Percentiles rank a stretch among this genome's conserved stretches.
Evolutionary conservation across 2,113 vertebrate species (phyloP).

Genomic region (Pseudorhombus dupliciocellatus): DNA sequence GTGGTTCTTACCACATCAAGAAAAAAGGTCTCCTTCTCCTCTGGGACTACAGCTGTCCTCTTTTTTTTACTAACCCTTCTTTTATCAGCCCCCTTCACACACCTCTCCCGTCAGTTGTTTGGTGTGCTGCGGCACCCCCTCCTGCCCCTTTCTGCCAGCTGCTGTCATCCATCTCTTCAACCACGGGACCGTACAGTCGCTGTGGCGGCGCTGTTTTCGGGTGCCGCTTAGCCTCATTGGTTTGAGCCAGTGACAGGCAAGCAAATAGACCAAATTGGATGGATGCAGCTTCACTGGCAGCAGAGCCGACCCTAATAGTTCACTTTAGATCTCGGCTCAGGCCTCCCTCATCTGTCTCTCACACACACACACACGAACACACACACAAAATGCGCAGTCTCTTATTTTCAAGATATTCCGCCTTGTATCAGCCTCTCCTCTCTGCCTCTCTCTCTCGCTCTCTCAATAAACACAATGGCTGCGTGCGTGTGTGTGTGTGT

Average conservation of each 20-base stretch:
- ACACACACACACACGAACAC: conserved; percentile 5
- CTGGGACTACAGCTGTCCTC: too few species aligned
- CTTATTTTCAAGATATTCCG: conserved; percentile 38
- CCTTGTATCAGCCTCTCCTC: conserved; percentile 17
- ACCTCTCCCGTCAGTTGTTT: conserved; percentile 18
- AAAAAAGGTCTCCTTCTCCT: too few species aligned
- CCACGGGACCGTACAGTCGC: conserved; percentile 36
- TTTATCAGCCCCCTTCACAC: not conserved
- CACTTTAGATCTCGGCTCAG: not conserved
- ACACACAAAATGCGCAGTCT: conserved; percentile 19
- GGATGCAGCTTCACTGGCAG: conserved; percentile 53
- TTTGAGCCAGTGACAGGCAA: conserved; percentile 50
- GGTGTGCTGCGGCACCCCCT: conserved; percentile 12
- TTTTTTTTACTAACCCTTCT: not conserved
- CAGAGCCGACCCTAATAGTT: conserved; percentile 20
- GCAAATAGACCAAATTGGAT: conserved; percentile 64
- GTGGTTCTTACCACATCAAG: too few species aligned
- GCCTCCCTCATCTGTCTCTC: not conserved
- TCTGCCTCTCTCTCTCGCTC: not conserved
- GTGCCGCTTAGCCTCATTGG: conserved; percentile 56
- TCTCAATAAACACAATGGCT: not conserved
- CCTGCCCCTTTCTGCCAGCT: conserved; percentile 8
- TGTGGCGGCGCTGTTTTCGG: conserved; percentile 47
- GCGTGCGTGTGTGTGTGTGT: not conserved
- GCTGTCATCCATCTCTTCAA: conserved; percentile 50